These are phyloP conservation scores for Drosophila nigrodunni DNA, from an alignment of 1,140 invertebrate species.

Conservation along the genomic window DNA sequence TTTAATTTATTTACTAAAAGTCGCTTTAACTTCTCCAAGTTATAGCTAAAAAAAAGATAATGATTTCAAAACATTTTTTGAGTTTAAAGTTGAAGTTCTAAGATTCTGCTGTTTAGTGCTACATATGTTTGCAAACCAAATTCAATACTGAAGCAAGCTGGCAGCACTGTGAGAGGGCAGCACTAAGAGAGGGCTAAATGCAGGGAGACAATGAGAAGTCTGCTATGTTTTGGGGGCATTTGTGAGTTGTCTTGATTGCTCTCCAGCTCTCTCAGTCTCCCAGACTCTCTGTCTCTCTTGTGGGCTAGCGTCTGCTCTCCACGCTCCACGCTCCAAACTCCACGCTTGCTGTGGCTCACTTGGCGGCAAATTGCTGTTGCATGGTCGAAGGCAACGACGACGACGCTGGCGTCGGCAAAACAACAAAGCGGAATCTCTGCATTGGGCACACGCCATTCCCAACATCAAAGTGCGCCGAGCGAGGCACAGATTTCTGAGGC, in stretches of 20 bases:
- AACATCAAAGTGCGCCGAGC: slow-evolving; percentile 80
- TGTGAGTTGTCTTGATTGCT: slow-evolving; percentile 24
- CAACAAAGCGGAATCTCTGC: slow-evolving; percentile 84
- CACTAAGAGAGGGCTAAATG: background rate
- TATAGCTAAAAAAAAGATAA: too few relatives aligned
- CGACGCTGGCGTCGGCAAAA: slow-evolving; percentile 69
- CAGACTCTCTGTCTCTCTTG: slow-evolving; percentile 18
- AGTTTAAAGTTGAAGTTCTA: too few relatives aligned
- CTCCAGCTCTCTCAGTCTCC: slow-evolving; percentile 12
- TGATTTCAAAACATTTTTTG: too few relatives aligned
- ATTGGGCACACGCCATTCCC: slow-evolving; percentile 84
- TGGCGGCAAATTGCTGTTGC: slow-evolving; percentile 80
- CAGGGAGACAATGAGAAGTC: background rate
- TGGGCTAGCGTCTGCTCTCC: slow-evolving; percentile 43
- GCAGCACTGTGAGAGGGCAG: background rate
- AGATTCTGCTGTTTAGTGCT: too few relatives aligned
- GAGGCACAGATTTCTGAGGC: slow-evolving; percentile 82
- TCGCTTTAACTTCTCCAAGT: too few relatives aligned
- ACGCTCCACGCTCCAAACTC: slow-evolving; percentile 30
- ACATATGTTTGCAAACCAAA: background rate
- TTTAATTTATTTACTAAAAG: too few relatives aligned
- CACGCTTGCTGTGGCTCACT: slow-evolving; percentile 61
- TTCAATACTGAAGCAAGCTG: background rate
- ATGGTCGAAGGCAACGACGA: slow-evolving; percentile 53
- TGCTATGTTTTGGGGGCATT: slow-evolving; percentile 16